Evolutionary conservation across 2,888 invertebrate genomes (phyloP).

Genomic region (Acronicta aceris): DNA sequence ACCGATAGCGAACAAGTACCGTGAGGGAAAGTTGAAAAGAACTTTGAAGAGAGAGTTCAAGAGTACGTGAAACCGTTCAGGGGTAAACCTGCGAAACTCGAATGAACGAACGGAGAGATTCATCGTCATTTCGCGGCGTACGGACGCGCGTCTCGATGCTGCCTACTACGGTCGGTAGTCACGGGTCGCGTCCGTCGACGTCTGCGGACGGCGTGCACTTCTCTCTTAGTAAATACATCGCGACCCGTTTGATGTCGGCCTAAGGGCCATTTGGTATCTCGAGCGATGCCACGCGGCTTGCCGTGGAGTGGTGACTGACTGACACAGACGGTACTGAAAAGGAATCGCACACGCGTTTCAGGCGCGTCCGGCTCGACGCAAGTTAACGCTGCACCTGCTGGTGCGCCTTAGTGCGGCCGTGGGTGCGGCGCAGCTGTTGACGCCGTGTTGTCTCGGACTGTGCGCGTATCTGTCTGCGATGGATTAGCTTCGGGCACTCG

Average conservation of each 20-base stretch:
- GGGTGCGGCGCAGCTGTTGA: conserved; percentile 63
- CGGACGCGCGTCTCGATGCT: conserved; percentile 48
- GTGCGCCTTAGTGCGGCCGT: conserved; percentile 68
- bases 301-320: conserved; percentile 20
- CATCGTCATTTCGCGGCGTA: conserved; percentile 68
- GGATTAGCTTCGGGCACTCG: conserved; percentile 81
- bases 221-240: conserved; percentile 84
- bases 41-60: conserved; percentile 91
- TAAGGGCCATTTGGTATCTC: conserved; percentile 70
- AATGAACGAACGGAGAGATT: conserved; percentile 81
- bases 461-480: conserved; percentile 73
- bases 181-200: conserved; percentile 62
- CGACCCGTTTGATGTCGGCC: conserved; percentile 85
- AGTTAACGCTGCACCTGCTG: conserved; percentile 63
- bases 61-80: conserved; percentile 87
- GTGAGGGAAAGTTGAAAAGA: conserved; percentile 93
- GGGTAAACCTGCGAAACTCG: conserved; percentile 89
- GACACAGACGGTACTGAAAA: conserved; percentile 51
- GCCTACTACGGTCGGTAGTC: conserved; percentile 53
- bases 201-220: conserved; percentile 68
- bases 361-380: conserved; percentile 70
- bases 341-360: conserved; percentile 62
- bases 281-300: conserved; percentile 13
- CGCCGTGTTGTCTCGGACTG: conserved; percentile 69
- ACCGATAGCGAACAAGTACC: conserved; percentile 92